phyloP scores from a whole-genome alignment of 37 sponge, comb jelly and placozoan genomes.

The Halisarca cf. caerulea region DNA sequence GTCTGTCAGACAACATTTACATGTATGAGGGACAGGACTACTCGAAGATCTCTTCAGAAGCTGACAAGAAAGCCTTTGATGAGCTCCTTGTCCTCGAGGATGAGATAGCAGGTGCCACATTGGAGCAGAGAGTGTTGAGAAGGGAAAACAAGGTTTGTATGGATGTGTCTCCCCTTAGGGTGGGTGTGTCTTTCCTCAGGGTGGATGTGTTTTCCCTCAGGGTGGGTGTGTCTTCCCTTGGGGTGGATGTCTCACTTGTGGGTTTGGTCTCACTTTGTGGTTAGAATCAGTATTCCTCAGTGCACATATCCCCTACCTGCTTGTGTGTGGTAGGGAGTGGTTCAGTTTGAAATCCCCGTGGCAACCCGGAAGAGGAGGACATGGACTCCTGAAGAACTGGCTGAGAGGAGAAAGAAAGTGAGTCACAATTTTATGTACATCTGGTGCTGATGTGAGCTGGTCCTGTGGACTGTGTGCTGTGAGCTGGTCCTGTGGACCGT shows the following conservation, averaged over 20 bases:
- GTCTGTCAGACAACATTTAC: slow-evolving; percentile 59
- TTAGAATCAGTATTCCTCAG: too few species aligned
- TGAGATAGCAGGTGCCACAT: slow-evolving; percentile 10
- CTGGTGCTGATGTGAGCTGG: background rate
- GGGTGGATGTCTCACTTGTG: too few species aligned
- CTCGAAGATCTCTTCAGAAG: slow-evolving; percentile 49
- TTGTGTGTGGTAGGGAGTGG: background rate
- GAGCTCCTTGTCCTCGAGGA: slow-evolving; percentile 50
- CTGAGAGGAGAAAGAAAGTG: slow-evolving; percentile 72
- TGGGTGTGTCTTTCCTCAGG: slow-evolving; percentile 1
- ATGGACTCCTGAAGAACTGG: slow-evolving; percentile 72
- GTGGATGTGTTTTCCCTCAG: background rate
- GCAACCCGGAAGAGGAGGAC: slow-evolving; percentile 59
- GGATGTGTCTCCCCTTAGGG: too few species aligned
- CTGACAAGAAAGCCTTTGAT: slow-evolving; percentile 69
- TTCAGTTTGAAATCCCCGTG: background rate
- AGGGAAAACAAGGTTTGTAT: slow-evolving; percentile 42
- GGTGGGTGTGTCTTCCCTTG: too few species aligned
- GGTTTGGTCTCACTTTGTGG: too few species aligned
- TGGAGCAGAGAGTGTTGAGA: slow-evolving; percentile 52
- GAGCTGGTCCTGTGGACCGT: background rate
- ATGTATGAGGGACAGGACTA: slow-evolving; percentile 79
- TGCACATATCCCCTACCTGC: background rate
- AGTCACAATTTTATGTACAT: background rate
- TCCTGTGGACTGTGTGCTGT: background rate